Evolutionary conservation across 2,888 invertebrate genomes (phyloP).

Genomic region (Neria commutata): DNA sequence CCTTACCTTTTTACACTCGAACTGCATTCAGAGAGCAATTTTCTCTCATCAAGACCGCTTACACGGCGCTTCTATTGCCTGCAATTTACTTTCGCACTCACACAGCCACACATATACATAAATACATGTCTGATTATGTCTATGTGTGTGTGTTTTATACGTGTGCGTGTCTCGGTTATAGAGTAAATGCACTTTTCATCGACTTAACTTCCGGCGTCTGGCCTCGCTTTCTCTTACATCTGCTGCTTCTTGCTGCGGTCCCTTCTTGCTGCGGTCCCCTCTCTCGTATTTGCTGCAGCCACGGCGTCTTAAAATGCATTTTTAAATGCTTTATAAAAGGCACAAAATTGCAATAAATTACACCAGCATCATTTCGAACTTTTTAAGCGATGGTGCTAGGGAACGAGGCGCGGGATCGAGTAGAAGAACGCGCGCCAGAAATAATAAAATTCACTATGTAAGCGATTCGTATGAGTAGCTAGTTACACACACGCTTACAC

Average conservation of each 20-base stretch:
- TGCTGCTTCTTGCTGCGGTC: too few species aligned
- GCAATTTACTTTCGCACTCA: background rate
- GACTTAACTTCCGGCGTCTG: background rate
- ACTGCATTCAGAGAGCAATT: background rate
- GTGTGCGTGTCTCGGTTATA: too few species aligned
- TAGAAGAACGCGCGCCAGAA: too few species aligned
- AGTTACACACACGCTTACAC: too few species aligned
- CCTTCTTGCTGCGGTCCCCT: too few species aligned
- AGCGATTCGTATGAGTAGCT: too few species aligned
- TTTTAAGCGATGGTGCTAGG: too few species aligned
- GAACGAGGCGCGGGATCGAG: too few species aligned
- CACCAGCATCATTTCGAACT: slow-evolving; percentile 10
- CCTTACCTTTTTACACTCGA: background rate
- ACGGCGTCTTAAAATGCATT: background rate
- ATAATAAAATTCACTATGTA: too few species aligned
- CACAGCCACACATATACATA: background rate
- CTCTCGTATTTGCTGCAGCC: background rate
- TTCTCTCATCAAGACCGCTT: background rate
- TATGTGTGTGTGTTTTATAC: too few species aligned
- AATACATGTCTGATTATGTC: background rate
- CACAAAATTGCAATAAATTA: slow-evolving; percentile 15
- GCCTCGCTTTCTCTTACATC: too few species aligned
- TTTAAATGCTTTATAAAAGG: slow-evolving; percentile 4
- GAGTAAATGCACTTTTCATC: background rate
- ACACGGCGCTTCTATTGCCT: background rate